A percentile compares a stretch with the other conserved stretches of the same genome.
phyloP scores from a whole-genome alignment of 2,797 vertebrate species.

The Podarcis siculus region DNA sequence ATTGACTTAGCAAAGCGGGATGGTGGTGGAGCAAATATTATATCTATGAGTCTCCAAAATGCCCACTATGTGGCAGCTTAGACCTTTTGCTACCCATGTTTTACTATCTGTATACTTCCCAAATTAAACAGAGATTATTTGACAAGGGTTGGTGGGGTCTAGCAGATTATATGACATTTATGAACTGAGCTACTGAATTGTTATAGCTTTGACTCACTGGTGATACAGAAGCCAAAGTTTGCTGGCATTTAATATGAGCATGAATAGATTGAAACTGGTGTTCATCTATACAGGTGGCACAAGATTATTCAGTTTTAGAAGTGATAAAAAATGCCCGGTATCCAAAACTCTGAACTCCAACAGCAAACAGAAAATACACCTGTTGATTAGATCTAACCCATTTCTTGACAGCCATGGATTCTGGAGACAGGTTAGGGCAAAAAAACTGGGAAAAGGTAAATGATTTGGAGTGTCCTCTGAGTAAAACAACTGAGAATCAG shows the following conservation, averaged over 20 bases:
- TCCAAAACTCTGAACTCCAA: neutral
- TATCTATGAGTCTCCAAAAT: neutral
- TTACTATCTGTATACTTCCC: neutral
- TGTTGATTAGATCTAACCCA: neutral
- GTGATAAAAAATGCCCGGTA: neutral
- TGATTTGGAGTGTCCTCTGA: neutral
- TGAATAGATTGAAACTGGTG: neutral
- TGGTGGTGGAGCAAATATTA: too few species aligned
- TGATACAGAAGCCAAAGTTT: neutral
- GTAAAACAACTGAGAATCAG: conserved; percentile 1
- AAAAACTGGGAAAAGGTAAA: neutral
- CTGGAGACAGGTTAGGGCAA: neutral
- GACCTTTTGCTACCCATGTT: neutral
- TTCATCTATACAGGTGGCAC: neutral
- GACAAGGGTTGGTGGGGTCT: neutral
- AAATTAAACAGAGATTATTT: neutral
- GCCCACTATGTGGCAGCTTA: neutral
- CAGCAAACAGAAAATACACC: neutral
- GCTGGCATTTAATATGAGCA: neutral
- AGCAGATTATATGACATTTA: neutral
- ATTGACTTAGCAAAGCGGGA: neutral
- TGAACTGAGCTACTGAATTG: neutral
- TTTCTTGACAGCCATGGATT: neutral
- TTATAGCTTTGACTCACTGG: neutral
- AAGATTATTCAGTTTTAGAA: conserved; percentile 4